Base-by-base conservation (phyloP, 2,888 invertebrate species). In the Cryptophagus acutangulus region DNA sequence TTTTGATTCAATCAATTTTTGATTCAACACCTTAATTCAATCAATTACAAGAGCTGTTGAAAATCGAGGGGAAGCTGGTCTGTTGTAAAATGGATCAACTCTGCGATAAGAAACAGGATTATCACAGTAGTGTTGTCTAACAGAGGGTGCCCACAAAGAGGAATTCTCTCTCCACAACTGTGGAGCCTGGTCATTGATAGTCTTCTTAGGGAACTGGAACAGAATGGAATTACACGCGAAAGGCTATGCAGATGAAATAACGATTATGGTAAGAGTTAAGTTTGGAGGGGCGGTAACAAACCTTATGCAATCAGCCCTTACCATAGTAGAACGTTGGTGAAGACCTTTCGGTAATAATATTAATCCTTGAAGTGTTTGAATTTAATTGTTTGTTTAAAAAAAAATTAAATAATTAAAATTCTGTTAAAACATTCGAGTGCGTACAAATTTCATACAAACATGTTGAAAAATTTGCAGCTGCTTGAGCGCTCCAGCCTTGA, bases 181-280 rank as follows among this genome's bases (percentile, higher is more conserved):
- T 37, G 37, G 28, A n/a, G 4, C n/a, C 10, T 37, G 17, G 31
- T 31, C 9, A 16, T 31, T 2, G 31, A 31, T 12, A 16, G 12
- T 3, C 31, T 31, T 31, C 31, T 31, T 9, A 9, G 14, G 3
- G 14, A 37, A 33, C 44, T 57, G 2, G 39, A 46, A 9, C 3
- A 17, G 2, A n/a, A 2, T 3, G 41, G 38, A 2, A n/a, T 20
- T 25, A 10, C 18, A 37, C 16, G 26, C 35, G 1, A 25, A 37
- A 10, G 40, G 43, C 10, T 46, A 46, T 35, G 46, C 41, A 18
- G 43, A 43, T 17, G 37, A 46, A 12, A 24, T 43, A 6, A 25
- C 34, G 8, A 33, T 43, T 2, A 10, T 40, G 5, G 39, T 35
- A 2, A 16, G 14, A 2, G 43, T 38, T 2, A 40, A 33, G 14